phyloP scores from a whole-genome alignment of 2,113 vertebrate genomes.

The Electrona antarctica region DNA sequence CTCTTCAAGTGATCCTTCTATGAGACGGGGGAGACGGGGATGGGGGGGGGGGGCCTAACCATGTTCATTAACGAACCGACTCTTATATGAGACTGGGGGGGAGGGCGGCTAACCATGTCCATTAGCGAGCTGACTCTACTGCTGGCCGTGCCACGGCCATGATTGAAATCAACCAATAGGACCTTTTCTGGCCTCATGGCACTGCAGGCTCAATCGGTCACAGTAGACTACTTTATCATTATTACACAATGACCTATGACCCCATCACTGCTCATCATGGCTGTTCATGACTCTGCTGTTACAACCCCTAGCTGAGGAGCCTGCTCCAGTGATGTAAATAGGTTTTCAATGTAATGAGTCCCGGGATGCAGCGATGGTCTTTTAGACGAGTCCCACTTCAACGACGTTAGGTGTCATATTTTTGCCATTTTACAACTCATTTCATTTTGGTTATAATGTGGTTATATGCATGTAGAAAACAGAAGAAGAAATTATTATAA shows the following conservation, averaged over 20 bases:
- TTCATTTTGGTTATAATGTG: no score
- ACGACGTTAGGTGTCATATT: no score
- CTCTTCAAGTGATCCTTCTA: conserved; percentile 18
- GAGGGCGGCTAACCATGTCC: background rate
- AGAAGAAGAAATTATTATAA: no score
- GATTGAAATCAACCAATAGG: conserved; percentile 60
- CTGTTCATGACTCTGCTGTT: conserved; percentile 49
- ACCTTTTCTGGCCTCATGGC: conserved; percentile 46
- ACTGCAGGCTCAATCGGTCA: conserved; percentile 38
- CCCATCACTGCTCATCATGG: conserved; percentile 25
- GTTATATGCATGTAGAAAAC: no score
- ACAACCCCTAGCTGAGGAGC: conserved; percentile 43
- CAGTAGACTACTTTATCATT: conserved; percentile 28
- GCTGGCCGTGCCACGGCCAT: conserved; percentile 30
- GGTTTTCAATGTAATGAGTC: no score
- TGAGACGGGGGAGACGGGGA: background rate
- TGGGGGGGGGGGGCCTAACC: conserved; percentile 23
- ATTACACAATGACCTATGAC: conserved; percentile 45
- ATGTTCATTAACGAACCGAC: conserved; percentile 29
- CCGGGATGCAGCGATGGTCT: no score
- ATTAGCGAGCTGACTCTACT: background rate
- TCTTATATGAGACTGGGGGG: background rate
- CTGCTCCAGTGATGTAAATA: no score
- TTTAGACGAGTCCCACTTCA: no score
- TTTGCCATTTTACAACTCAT: no score